Evolutionary conservation across 2,113 vertebrate species (phyloP), one percentile per base, ranked within the genome.

Genomic region (Lagopus leucura): DNA sequence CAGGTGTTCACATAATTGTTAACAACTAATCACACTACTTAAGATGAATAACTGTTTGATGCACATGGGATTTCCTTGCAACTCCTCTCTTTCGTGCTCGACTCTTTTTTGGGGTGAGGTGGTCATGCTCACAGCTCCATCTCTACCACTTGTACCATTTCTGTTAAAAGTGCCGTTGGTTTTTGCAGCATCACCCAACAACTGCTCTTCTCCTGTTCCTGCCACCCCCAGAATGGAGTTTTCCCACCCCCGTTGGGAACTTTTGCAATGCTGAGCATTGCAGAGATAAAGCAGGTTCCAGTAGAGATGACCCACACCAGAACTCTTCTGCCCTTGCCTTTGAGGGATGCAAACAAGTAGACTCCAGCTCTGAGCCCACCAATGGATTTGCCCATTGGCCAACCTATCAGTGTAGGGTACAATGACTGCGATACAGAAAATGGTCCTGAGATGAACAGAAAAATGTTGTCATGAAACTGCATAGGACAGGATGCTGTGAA

Each of bases 191-290:
- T 7, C 14, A 7, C 57, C 43, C 3, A 0, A 12, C 2, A 58
- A 2, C 14, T 2, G 0, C 61, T 54, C 42, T 40, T n/a, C 80
- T 82, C 0, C 32, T 32, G 47, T 13, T 65, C 85, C 80, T 32
- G 22, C 54, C 9, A 0, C 54, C n/a, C 52, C 0, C 1, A 69
- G 73, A 42, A 6, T 0, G 9, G 58, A 50, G 60, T 8, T 32
- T 34, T 36, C 42, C 82, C 60, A 2, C 47, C 64, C 73, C 88
- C 7, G 0, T 9, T 4, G 73, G 63, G 16, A 47, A 83, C 30
- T 55, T 21, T 70, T 27, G 81, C 61, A 40, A 1, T 8, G 8
- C 11, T 19, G 86, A 85, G 64, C 21, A 1, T 10, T 8, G 2
- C 1, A 32, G 19, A 61, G 32, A 36, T 3, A 61, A 47, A 47